Evolutionary conservation across 2,888 invertebrate species (phyloP).

Genomic region (Eupithecia insigniata): DNA sequence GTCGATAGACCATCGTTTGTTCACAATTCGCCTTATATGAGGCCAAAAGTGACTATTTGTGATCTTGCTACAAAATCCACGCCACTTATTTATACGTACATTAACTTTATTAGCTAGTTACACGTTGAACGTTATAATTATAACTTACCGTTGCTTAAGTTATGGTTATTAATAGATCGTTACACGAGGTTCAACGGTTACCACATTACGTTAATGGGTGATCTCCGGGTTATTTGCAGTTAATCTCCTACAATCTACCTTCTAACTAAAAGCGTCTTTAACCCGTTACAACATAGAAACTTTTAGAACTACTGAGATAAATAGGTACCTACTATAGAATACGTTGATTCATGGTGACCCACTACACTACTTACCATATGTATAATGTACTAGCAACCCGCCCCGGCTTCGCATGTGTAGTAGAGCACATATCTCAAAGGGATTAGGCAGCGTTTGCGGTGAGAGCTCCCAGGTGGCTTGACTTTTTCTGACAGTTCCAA

Average conservation of each 20-base stretch:
- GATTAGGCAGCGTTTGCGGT: too few species aligned
- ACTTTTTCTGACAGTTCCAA: too few species aligned
- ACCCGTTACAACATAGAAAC: background rate
- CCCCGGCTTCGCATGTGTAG: too few species aligned
- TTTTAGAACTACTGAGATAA: background rate
- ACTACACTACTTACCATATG: too few species aligned
- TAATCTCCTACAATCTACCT: conserved; percentile 3
- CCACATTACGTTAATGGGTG: conserved; percentile 31
- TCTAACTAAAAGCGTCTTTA: background rate
- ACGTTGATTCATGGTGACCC: background rate
- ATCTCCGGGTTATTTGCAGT: conserved; percentile 20
- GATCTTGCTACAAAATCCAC: background rate
- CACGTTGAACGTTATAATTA: background rate
- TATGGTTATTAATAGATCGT: conserved; percentile 33
- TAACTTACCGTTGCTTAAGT: conserved; percentile 3
- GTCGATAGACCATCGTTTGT: too few species aligned
- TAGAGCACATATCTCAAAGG: too few species aligned
- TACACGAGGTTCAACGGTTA: conserved; percentile 28
- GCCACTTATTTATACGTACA: background rate
- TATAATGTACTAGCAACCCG: too few species aligned
- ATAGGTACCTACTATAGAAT: background rate
- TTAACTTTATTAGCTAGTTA: background rate
- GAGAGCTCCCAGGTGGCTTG: too few species aligned
- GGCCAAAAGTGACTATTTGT: too few species aligned
- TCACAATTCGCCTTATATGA: too few species aligned